Evolutionary conservation across 1,140 invertebrate genomes (phyloP).

Genomic region (Pantala flavescens): DNA sequence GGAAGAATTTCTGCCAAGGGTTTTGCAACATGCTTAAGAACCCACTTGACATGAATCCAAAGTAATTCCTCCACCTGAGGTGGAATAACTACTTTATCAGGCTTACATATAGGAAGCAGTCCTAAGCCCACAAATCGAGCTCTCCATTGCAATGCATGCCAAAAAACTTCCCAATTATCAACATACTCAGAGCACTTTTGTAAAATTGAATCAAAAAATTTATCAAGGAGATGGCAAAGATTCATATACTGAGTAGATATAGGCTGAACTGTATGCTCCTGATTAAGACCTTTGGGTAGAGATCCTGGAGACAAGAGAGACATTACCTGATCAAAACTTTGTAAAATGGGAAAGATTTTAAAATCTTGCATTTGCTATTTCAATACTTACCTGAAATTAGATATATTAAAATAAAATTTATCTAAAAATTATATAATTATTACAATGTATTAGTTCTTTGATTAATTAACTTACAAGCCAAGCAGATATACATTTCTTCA

Average conservation of each 20-base stretch:
- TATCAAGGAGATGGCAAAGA: background rate
- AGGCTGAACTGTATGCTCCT: background rate
- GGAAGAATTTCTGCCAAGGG: background rate
- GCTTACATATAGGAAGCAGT: background rate
- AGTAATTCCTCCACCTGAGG: background rate
- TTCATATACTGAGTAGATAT: background rate
- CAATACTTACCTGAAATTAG: background rate
- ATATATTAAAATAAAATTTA: background rate
- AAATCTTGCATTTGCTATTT: too few species aligned
- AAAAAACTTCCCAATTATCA: background rate
- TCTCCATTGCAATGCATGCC: background rate
- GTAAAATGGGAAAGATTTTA: background rate
- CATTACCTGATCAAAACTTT: background rate
- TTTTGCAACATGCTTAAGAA: background rate
- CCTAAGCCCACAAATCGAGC: background rate
- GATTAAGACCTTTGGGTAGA: background rate
- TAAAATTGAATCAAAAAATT: background rate
- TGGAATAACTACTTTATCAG: background rate
- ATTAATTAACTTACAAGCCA: too few species aligned
- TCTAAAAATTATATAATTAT: background rate
- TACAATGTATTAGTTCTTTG: too few species aligned
- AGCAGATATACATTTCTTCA: too few species aligned
- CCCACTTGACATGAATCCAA: background rate
- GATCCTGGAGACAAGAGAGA: background rate
- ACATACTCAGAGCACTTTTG: background rate